Evolutionary conservation across 2,113 vertebrate genomes (phyloP).

Genomic region (Apus apus): DNA sequence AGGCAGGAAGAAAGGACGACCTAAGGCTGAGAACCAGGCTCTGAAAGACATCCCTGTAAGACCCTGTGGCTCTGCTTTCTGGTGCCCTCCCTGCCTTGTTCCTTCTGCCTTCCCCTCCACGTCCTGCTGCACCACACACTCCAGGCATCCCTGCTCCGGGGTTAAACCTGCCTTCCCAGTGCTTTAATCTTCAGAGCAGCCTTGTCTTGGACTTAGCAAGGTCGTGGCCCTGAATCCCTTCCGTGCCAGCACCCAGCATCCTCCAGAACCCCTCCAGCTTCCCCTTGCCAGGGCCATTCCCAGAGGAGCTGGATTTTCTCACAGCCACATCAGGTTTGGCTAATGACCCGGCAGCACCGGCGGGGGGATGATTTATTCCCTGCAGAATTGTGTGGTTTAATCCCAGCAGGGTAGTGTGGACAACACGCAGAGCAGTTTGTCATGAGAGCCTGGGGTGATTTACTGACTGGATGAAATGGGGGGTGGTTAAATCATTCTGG

Average conservation of each 20-base stretch:
- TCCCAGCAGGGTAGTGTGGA: neutral
- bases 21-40: constrained; percentile 88
- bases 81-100: accelerated
- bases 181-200: neutral
- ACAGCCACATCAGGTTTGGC: neutral
- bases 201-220: neutral
- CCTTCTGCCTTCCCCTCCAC: accelerated
- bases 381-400: constrained; percentile 1
- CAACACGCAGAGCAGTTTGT: constrained; percentile 34
- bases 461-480: constrained; percentile 30
- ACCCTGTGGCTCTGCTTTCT: neutral
- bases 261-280: neutral
- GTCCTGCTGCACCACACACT: accelerated
- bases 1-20: constrained; percentile 91
- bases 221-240: neutral
- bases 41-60: constrained; percentile 95
- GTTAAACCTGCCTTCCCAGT: neutral
- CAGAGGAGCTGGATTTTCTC: neutral
- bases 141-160: neutral
- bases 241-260: neutral
- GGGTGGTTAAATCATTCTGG: constrained; percentile 32
- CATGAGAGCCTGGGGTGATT: constrained; percentile 21
- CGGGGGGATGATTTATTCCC: constrained; percentile 30
- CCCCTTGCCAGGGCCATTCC: neutral
- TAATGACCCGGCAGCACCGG: neutral